Base-by-base conservation (phyloP, 2,888 invertebrate genomes). In the Coleophora deauratella region DNA sequence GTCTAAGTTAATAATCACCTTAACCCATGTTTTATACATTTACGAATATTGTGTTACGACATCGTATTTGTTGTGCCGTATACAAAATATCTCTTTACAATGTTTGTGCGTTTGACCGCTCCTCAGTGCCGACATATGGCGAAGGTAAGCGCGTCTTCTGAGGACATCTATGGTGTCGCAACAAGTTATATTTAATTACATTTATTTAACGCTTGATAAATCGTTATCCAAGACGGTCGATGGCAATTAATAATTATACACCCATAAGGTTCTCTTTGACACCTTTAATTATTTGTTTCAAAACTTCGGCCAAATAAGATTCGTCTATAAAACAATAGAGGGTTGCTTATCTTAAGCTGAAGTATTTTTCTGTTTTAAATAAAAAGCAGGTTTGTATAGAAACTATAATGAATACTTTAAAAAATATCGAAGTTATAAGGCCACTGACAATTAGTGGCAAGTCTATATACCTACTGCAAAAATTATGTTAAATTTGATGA, bases 1-100 rank as follows among this genome's bases (percentile, higher is more conserved):
- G 56, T 57, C 55, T 10, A 11, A 10, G 31, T 51, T 58, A 57
- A 65, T 58, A 56, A 55, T 60, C 61, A 61, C 50, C 60, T 59
- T 56, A 61, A 58, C 69, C 54, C 64, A 62, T 66, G 64, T 73
- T 78, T 66, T 79, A 79, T 78, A 79, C 67, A 68, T 66, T 72
- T 63, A 57, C 55, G 59, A 62, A 65, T 72, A 73, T 72, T 60
- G 57, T 59, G 66, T 79, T 79, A 58, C 79, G 64, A 72, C 75
- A 79, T 47, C 44, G 59, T 66, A 66, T 66, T 67, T 66, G 66
- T 65, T 61, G 66, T 65, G 66, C 65, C 62, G 67, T 59, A 60
- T 21, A 21, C 21, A 54, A 58, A 49, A 45, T 57, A 54, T 57
- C 68, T 69, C 58, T 66, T 67, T 70, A 75, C 65, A 63, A 63